These are phyloP conservation scores for Scyliorhinus canicula DNA, from an alignment of 2,797 vertebrate genomes.

Conservation along the genomic window DNA sequence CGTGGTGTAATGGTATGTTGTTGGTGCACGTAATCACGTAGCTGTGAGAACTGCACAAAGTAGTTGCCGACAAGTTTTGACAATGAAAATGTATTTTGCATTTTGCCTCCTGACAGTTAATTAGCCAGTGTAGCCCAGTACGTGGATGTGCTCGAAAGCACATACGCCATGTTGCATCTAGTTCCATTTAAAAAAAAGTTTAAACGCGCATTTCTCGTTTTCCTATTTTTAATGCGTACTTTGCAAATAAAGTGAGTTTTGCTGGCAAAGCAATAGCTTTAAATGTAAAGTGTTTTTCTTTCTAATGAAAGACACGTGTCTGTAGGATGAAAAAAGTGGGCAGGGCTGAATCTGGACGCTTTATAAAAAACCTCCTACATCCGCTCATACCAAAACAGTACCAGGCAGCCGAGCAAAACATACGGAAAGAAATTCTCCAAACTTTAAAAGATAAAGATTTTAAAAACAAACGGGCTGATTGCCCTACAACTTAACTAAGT, in stretches of 20 bases:
- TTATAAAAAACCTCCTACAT: constrained; percentile 35
- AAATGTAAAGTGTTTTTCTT: not conserved
- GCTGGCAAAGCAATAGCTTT: not conserved
- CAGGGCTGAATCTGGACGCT: not conserved
- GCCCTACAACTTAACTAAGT: not conserved
- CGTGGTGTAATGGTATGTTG: not conserved
- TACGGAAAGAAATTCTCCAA: not conserved
- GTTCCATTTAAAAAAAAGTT: not conserved
- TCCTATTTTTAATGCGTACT: not conserved
- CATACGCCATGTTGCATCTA: not conserved
- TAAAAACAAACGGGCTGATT: constrained; percentile 12
- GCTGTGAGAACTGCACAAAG: not conserved
- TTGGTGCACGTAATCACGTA: not conserved
- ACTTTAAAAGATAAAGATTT: not conserved
- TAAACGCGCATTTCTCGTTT: not conserved
- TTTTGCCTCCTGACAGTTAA: not conserved
- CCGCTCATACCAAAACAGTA: constrained; percentile 26
- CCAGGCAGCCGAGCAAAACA: not conserved
- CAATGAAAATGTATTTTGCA: not conserved
- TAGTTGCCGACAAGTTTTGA: not conserved
- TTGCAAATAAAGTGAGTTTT: not conserved
- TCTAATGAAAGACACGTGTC: constrained; percentile 16
- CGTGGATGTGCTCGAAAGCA: not conserved
- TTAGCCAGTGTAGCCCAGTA: not conserved
- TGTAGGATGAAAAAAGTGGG: constrained; percentile 9